Percentiles rank a stretch among this genome's conserved stretches.
phyloP scores from a whole-genome alignment of 2,888 invertebrate genomes.

The Nezara viridula region DNA sequence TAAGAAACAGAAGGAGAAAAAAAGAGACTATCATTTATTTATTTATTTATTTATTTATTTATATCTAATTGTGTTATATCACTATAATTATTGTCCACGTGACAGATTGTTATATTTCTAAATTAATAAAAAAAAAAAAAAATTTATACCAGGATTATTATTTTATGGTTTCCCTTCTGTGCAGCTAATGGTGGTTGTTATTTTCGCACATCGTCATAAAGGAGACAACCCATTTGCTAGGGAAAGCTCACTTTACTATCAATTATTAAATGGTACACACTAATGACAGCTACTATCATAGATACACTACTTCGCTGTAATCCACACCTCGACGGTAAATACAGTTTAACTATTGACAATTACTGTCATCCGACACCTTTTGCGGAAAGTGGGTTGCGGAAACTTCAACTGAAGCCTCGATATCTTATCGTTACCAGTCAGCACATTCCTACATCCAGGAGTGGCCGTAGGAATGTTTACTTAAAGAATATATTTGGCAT shows the following conservation, averaged over 20 bases:
- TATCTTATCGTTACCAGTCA: not conserved
- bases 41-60: too few species aligned
- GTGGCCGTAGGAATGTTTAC: not conserved
- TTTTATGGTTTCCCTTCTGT: too few species aligned
- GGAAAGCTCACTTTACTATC: not conserved
- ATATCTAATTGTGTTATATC: too few species aligned
- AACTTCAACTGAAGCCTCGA: not conserved
- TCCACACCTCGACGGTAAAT: not conserved
- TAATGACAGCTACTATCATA: too few species aligned
- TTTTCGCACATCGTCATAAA: not conserved
- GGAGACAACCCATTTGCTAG: not conserved
- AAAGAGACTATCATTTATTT: too few species aligned
- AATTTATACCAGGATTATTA: too few species aligned
- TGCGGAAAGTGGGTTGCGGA: not conserved
- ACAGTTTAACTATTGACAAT: not conserved
- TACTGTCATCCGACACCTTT: not conserved
- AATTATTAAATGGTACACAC: not conserved
- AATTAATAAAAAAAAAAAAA: too few species aligned
- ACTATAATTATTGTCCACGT: too few species aligned
- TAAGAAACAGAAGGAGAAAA: too few species aligned
- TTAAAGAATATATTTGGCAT: too few species aligned
- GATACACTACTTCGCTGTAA: not conserved
- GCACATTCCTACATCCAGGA: not conserved
- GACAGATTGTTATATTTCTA: too few species aligned
- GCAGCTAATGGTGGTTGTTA: too few species aligned